Evolutionary conservation across 2,888 invertebrate species (phyloP), one percentile per base, ranked within the genome.

Genomic region (Lasioglossum leucozonium): DNA sequence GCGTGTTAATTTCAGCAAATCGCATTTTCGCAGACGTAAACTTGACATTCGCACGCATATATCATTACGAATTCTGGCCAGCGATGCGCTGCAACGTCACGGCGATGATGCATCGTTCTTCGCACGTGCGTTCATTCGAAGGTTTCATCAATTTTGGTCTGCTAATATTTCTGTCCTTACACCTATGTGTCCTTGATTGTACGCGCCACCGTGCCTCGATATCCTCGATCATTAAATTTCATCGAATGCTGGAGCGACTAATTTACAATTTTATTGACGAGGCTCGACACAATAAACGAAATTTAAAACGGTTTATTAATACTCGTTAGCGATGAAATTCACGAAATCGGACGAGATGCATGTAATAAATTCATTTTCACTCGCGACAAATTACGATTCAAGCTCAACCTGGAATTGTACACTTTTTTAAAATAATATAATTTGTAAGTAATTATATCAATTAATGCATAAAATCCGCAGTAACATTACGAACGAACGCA

Each of bases 91-190:
- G 55, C 77, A 42, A 47, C 44, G 84, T 77, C 84, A 81, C 77
- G 69, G 40, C 77, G 77, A 84, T 81, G 81, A 84, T 81, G 81
- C 73, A 84, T 84, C 74, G 81, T 81, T 77, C 81, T 74, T 81
- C 84, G 77, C 84, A 77, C 84, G 81, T 84, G 81, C 81, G 81
- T 81, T 84, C 84, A 77, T 84, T 84, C 74, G 84, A 84, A 81
- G 67, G 67, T 84, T 81, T 84, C 84, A 81, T 84, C 84, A 84
- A 84, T 84, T 84, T 81, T 40, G 65, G 73, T 51, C 77, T 30
- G 77, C 71, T 71, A 83, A 84, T 81, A 84, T 72, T 81, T 81
- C 51, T 47, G 30, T 16, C n/a, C 44, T 44, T 44, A 47, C 30
- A 18, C 40, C 16, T 18, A 18, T 73, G 62, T 42, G 37, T 10